phyloP scores from a whole-genome alignment of 2,113 vertebrate genomes.

The Cricetomys ansorgei region DNA sequence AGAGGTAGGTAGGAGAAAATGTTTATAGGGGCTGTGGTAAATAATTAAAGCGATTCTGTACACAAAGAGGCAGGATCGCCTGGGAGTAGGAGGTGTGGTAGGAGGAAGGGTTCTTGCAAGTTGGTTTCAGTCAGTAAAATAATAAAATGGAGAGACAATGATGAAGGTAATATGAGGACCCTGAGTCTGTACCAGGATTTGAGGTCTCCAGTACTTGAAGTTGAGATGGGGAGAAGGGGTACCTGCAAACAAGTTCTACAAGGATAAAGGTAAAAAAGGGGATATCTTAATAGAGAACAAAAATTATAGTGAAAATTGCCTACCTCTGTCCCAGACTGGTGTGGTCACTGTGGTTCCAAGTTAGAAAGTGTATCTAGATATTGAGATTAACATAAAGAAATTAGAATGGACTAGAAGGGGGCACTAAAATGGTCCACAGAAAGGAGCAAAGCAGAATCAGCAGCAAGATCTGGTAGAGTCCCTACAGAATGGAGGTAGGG shows the following conservation, averaged over 20 bases:
- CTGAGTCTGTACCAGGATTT: background rate
- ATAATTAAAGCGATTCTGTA: background rate
- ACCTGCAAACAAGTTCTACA: background rate
- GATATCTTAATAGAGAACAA: background rate
- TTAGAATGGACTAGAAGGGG: background rate
- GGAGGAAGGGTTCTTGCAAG: background rate
- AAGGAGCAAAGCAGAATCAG: background rate
- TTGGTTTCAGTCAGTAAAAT: background rate
- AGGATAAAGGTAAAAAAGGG: background rate
- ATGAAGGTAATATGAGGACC: background rate
- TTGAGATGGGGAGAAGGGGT: background rate
- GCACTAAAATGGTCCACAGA: background rate
- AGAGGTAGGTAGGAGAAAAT: background rate
- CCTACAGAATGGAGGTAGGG: background rate
- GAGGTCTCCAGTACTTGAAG: background rate
- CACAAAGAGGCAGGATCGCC: background rate
- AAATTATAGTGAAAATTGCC: background rate
- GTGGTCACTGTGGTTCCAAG: background rate
- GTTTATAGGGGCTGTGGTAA: background rate
- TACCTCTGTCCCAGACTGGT: background rate
- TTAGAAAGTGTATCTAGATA: background rate
- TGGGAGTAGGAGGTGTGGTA: background rate
- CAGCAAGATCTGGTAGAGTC: background rate
- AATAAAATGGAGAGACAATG: background rate
- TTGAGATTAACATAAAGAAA: background rate